Percentiles rank a stretch among this genome's conserved stretches.
Evolutionary conservation across 92 coral and sea anemone species (phyloP).

Genomic region (Porites cylindrica): DNA sequence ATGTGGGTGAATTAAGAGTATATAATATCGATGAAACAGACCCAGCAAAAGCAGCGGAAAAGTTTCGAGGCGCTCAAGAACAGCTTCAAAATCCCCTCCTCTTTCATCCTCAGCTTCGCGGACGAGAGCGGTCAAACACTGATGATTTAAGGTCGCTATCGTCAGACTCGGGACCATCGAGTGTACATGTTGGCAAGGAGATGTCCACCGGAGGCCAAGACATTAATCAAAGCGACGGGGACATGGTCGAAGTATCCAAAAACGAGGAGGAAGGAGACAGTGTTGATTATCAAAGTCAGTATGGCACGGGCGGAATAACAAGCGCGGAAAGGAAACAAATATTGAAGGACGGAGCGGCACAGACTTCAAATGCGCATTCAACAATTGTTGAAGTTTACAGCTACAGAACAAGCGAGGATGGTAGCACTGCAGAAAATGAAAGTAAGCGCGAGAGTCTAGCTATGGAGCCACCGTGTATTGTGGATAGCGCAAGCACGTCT

Average conservation of each 20-base stretch:
- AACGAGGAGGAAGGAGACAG: slow-evolving; percentile 5
- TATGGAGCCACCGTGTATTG: background rate
- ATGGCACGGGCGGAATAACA: background rate
- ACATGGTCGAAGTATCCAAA: background rate
- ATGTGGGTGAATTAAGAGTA: slow-evolving; percentile 89
- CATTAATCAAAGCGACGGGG: background rate
- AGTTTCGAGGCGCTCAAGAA: slow-evolving; percentile 71
- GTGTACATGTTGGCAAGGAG: background rate
- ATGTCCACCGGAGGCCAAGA: background rate
- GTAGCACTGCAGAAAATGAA: background rate
- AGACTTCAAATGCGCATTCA: slow-evolving; percentile 35
- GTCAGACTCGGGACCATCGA: slow-evolving; percentile 14
- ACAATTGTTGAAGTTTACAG: slow-evolving; percentile 52
- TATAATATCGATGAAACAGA: slow-evolving; percentile 87
- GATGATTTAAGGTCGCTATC: slow-evolving; percentile 16
- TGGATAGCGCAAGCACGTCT: background rate
- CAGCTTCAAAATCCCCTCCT: slow-evolving; percentile 84
- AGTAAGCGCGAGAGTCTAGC: background rate
- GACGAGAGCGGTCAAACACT: slow-evolving; percentile 21
- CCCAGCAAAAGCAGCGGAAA: slow-evolving; percentile 68
- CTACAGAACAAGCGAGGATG: slow-evolving; percentile 5
- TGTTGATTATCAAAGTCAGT: background rate
- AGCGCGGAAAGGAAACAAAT: background rate
- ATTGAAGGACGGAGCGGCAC: background rate
- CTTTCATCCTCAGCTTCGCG: slow-evolving; percentile 71